Evolutionary conservation across 2,113 vertebrate genomes (phyloP).

Genomic region (Pelobates fuscus): DNA sequence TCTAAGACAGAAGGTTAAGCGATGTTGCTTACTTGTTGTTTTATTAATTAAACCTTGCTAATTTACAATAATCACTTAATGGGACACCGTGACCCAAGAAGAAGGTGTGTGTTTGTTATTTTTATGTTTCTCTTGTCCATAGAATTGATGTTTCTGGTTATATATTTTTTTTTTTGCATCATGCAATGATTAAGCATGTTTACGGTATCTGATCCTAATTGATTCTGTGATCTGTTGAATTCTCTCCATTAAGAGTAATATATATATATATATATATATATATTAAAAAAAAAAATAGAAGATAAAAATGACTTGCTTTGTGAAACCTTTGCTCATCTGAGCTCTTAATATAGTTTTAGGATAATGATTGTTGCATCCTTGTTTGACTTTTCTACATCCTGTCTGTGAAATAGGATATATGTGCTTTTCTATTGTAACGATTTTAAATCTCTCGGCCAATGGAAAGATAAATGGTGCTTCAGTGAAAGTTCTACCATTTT

Average conservation of each 20-base stretch:
- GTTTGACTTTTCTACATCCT: not conserved
- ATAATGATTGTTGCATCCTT: not conserved
- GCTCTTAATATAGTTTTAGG: constrained; percentile 6
- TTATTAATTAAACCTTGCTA: constrained; percentile 3
- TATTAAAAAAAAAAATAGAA: constrained; percentile 50
- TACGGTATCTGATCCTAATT: constrained; percentile 64
- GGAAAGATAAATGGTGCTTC: too few species aligned
- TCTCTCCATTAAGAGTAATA: constrained; percentile 66
- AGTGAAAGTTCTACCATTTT: too few species aligned
- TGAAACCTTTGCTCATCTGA: constrained; percentile 60
- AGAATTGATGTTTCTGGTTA: constrained; percentile 25
- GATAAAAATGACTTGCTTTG: constrained; percentile 70
- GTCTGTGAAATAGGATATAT: constrained; percentile 6
- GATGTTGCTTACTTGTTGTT: not conserved
- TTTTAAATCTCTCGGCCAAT: not conserved
- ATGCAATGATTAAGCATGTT: constrained; percentile 79
- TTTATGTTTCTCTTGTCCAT: constrained; percentile 55
- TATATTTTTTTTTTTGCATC: constrained; percentile 66
- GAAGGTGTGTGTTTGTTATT: constrained; percentile 46
- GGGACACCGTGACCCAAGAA: constrained; percentile 57
- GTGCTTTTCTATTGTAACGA: not conserved
- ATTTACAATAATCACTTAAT: not conserved
- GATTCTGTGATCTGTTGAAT: constrained; percentile 65
- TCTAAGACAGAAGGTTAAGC: not conserved
- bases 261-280: constrained; percentile 9